phyloP scores from a whole-genome alignment of 2,888 invertebrate species.

The Drosophila infuscata region DNA sequence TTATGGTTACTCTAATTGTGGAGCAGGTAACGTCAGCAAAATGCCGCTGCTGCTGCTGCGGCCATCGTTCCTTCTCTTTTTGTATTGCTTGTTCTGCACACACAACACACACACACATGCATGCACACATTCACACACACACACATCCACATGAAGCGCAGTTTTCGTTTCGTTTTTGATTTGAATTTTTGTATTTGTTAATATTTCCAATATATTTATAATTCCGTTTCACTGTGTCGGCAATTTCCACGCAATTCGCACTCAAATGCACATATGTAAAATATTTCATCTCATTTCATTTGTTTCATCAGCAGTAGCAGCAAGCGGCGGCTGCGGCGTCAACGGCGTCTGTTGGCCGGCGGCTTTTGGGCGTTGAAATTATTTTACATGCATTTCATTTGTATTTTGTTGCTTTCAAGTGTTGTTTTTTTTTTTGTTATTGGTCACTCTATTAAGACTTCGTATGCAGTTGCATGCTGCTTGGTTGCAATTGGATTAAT shows the following conservation, averaged over 20 bases:
- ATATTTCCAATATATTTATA: slow-evolving; percentile 50
- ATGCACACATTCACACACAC: slow-evolving; percentile 26
- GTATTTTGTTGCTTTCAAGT: slow-evolving; percentile 13
- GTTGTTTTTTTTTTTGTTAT: slow-evolving; percentile 20
- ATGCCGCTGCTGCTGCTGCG: slow-evolving; percentile 51
- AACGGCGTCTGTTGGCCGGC: slow-evolving; percentile 63
- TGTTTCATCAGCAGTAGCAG: slow-evolving; percentile 38
- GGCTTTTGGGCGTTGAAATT: slow-evolving; percentile 74
- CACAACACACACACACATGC: slow-evolving; percentile 28
- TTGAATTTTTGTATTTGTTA: slow-evolving; percentile 50
- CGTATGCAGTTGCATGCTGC: slow-evolving; percentile 28
- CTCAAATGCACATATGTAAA: slow-evolving; percentile 44
- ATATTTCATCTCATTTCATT: slow-evolving; percentile 52
- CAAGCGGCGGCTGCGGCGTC: slow-evolving; percentile 45
- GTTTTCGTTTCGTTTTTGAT: slow-evolving; percentile 57
- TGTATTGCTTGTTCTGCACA: slow-evolving; percentile 58
- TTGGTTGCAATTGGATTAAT: slow-evolving; percentile 36
- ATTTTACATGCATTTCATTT: slow-evolving; percentile 51
- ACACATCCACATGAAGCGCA: slow-evolving; percentile 44
- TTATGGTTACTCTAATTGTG: slow-evolving; percentile 69
- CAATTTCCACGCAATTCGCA: slow-evolving; percentile 53
- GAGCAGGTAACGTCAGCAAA: slow-evolving; percentile 71
- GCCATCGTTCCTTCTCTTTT: slow-evolving; percentile 65
- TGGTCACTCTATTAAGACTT: slow-evolving; percentile 8
- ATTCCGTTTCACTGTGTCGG: slow-evolving; percentile 63